These are phyloP conservation scores for Clarias fuscus DNA, from an alignment of 2,797 vertebrate genomes.

Conservation along the genomic window DNA sequence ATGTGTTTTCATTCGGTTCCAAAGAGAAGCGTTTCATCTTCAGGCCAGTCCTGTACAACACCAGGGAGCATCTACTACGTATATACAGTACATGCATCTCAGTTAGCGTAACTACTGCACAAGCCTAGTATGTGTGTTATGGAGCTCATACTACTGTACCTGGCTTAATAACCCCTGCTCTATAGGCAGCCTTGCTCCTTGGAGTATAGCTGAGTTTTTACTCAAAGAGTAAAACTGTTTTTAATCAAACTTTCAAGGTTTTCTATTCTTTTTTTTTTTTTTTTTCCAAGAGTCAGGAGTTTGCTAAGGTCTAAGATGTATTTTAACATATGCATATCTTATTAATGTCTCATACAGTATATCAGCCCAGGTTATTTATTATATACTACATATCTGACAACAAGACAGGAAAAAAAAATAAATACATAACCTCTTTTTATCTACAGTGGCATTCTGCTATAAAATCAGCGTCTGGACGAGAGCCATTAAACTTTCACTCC, in stretches of 20 bases:
- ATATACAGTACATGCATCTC: not conserved
- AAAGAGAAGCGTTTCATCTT: not conserved
- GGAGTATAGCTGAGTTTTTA: not conserved
- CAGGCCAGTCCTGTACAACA: not conserved
- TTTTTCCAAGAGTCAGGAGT: not conserved
- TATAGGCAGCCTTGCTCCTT: not conserved
- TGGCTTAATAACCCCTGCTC: not conserved
- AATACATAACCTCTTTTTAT: slow-evolving; percentile 19
- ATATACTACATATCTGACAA: not conserved
- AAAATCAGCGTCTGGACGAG: not conserved
- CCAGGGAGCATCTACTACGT: not conserved
- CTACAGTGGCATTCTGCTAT: slow-evolving; percentile 14
- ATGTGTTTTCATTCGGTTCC: not conserved
- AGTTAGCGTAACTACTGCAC: not conserved
- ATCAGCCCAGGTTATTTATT: not conserved
- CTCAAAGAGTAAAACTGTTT: no score
- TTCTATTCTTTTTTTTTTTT: not conserved
- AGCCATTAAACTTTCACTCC: slow-evolving; percentile 30
- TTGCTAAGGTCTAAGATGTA: not conserved
- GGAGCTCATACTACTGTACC: not conserved
- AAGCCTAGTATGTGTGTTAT: not conserved
- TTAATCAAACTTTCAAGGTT: not conserved
- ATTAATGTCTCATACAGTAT: not conserved
- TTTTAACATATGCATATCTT: not conserved
- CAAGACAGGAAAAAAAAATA: not conserved